Evolutionary conservation across 2,113 vertebrate genomes (phyloP).

Genomic region (Seriola dumerili): DNA sequence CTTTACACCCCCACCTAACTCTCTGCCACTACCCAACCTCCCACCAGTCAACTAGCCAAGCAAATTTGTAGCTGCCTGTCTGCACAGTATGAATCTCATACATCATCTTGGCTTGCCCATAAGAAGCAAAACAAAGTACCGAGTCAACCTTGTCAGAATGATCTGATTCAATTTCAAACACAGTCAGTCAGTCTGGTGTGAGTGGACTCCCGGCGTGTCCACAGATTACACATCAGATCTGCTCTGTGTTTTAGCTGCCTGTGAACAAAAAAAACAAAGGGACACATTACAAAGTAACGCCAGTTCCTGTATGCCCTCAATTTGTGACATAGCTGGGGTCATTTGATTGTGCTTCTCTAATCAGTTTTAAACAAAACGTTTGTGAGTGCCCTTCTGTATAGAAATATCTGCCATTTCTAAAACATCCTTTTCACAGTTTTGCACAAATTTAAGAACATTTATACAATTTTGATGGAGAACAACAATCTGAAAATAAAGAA

Average conservation of each 20-base stretch:
- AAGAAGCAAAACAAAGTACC: slow-evolving; percentile 63
- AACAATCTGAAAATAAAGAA: not conserved
- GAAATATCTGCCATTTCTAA: not conserved
- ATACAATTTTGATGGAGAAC: not conserved
- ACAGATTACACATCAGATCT: slow-evolving; percentile 43
- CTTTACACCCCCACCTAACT: slow-evolving; percentile 1
- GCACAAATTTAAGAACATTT: not conserved
- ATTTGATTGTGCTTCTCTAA: not conserved
- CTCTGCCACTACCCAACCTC: slow-evolving; percentile 50
- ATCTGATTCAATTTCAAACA: slow-evolving; percentile 51
- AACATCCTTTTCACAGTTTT: not conserved
- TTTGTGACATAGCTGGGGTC: not conserved
- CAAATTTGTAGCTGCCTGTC: slow-evolving; percentile 85
- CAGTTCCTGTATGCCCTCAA: not conserved
- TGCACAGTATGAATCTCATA: slow-evolving; percentile 83
- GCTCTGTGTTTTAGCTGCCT: not conserved
- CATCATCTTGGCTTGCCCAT: slow-evolving; percentile 80
- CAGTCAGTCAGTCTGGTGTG: slow-evolving; percentile 46
- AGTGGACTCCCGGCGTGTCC: slow-evolving; percentile 47
- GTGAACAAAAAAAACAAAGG: slow-evolving; percentile 44
- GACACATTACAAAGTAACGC: not conserved
- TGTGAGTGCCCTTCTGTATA: too few species aligned
- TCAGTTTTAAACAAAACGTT: not conserved
- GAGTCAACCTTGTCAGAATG: slow-evolving; percentile 72
- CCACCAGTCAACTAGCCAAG: slow-evolving; percentile 75